A percentile compares a stretch with the other conserved stretches of the same genome.
These are phyloP conservation scores for Vidua chalybeata DNA, from an alignment of 2,113 vertebrate genomes.

Conservation along the genomic window DNA sequence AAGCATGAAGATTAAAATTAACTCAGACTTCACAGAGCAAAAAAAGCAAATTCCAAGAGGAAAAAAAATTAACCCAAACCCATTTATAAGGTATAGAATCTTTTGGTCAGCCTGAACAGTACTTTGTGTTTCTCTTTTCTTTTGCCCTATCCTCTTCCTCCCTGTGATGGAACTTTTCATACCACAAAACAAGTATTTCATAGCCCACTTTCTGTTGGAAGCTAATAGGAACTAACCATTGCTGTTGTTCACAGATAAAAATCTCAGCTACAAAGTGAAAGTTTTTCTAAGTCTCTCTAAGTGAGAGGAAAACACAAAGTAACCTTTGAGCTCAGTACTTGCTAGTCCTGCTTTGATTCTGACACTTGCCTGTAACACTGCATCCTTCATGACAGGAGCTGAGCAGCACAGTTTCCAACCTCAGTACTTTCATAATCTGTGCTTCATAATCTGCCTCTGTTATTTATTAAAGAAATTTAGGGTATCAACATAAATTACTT, in stretches of 20 bases:
- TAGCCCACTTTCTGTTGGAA: not conserved
- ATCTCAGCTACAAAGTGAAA: not conserved
- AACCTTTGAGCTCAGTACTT: not conserved
- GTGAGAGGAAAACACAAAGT: accelerated
- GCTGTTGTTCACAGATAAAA: not conserved
- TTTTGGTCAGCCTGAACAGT: not conserved
- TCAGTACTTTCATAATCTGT: not conserved
- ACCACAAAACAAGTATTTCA: not conserved
- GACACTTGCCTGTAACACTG: not conserved
- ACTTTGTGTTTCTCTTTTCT: not conserved
- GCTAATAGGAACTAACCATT: not conserved
- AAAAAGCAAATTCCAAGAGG: not conserved
- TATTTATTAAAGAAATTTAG: not conserved
- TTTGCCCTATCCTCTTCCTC: accelerated
- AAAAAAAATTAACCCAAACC: not conserved
- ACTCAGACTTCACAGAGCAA: not conserved
- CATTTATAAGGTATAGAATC: not conserved
- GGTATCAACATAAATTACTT: not conserved
- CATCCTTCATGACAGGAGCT: not conserved
- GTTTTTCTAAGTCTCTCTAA: not conserved
- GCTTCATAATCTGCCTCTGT: not conserved
- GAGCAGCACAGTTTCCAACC: not conserved
- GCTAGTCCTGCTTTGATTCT: not conserved
- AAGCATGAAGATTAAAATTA: not conserved
- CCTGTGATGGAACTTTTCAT: not conserved